Conservation (phyloP, 2,113 vertebrate genomes). For the Verasper variegatus region DNA sequence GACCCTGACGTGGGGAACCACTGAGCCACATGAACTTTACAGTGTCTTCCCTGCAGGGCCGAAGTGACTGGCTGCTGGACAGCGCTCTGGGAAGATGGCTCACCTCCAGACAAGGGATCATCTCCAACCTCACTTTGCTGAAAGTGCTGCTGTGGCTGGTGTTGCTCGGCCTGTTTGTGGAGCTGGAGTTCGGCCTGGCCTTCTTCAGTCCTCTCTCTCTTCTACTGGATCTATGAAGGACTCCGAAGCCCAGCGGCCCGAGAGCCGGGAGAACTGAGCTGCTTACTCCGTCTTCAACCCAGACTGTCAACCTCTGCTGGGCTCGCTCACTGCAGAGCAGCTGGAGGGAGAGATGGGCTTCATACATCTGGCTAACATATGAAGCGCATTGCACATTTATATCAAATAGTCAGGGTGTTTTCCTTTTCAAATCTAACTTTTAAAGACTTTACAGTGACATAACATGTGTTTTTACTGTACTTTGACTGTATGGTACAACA, state of each 20-base stretch:
- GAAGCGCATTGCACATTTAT: constrained; percentile 21
- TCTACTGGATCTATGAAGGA: constrained; percentile 93
- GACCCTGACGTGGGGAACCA: too few species aligned
- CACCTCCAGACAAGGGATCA: constrained; percentile 59
- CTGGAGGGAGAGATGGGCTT: constrained; percentile 91
- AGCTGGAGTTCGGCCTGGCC: constrained; percentile 90
- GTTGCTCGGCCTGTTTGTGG: constrained; percentile 88
- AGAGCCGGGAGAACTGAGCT: constrained; percentile 87
- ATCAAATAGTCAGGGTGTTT: not conserved
- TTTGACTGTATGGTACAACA: not conserved
- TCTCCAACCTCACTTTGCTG: constrained; percentile 82
- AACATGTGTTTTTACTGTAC: not conserved
- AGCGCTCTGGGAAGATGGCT: constrained; percentile 75
- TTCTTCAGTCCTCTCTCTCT: constrained; percentile 91
- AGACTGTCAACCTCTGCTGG: constrained; percentile 89
- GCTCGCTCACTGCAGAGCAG: constrained; percentile 91
- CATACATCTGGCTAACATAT: constrained; percentile 77
- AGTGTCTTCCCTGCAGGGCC: constrained; percentile 46
- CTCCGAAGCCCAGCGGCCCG: constrained; percentile 82
- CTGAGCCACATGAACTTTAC: too few species aligned
- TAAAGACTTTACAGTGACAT: not conserved
- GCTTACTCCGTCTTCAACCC: constrained; percentile 98
- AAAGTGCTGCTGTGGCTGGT: constrained; percentile 93
- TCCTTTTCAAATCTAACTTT: not conserved
- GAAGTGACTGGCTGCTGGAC: constrained; percentile 72